Conservation (phyloP, 2,888 invertebrate genomes). For the Galerucella calmariensis region DNA sequence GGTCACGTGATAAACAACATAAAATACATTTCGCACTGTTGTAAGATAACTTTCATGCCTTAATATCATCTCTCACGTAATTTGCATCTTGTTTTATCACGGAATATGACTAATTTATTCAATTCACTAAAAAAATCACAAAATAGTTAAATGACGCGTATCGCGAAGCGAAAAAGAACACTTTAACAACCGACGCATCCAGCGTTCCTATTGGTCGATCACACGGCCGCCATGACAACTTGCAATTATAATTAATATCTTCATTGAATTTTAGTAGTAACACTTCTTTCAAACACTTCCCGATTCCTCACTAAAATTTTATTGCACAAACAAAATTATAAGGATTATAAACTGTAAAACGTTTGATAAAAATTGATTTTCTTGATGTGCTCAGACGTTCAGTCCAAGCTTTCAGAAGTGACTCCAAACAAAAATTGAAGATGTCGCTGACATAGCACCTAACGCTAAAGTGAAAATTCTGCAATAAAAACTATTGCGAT, state of each 20-base stretch:
- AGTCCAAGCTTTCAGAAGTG: constrained; percentile 49
- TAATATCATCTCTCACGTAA: constrained; percentile 48
- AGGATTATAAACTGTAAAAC: constrained; percentile 33
- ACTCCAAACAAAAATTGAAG: constrained; percentile 47
- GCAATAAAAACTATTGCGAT: background rate
- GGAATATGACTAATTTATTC: constrained; percentile 61
- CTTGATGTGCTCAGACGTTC: constrained; percentile 40
- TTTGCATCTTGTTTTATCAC: constrained; percentile 48
- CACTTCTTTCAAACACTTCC: constrained; percentile 39
- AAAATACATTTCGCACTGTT: constrained; percentile 62
- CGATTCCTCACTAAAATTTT: constrained; percentile 41
- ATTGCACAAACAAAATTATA: constrained; percentile 28
- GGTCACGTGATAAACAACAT: constrained; percentile 70
- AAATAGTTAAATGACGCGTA: constrained; percentile 77
- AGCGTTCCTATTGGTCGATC: constrained; percentile 77
- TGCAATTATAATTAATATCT: constrained; percentile 61
- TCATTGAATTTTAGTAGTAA: constrained; percentile 54
- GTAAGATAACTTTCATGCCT: constrained; percentile 52
- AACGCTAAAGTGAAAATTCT: constrained; percentile 13
- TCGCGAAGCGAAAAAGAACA: constrained; percentile 74
- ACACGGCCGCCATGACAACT: constrained; percentile 75
- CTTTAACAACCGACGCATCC: constrained; percentile 73
- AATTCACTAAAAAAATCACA: constrained; percentile 71
- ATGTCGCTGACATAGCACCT: constrained; percentile 46
- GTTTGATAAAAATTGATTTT: constrained; percentile 40